phyloP scores from a whole-genome alignment of 2,113 vertebrate species.

The Gambusia affinis region DNA sequence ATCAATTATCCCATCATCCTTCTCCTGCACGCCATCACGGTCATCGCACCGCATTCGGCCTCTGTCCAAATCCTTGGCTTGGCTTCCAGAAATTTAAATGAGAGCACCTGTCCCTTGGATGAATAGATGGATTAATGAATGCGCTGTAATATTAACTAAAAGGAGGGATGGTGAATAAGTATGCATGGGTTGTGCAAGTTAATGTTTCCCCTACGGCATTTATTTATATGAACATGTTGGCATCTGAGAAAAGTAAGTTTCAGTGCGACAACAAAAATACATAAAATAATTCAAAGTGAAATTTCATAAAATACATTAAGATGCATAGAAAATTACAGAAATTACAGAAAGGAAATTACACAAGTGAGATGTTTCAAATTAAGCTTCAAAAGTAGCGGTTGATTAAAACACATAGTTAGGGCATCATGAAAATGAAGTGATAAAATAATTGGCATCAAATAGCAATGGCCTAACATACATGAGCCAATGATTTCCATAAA shows the following conservation, averaged over 20 bases:
- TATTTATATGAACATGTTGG: not conserved
- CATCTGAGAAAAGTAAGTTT: not conserved
- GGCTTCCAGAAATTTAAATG: constrained; percentile 49
- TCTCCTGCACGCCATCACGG: constrained; percentile 47
- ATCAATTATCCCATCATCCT: constrained; percentile 66
- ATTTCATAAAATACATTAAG: not conserved
- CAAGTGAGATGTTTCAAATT: not conserved
- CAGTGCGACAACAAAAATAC: not conserved
- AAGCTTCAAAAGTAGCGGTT: not conserved
- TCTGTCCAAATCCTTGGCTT: constrained; percentile 53
- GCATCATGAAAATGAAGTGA: not conserved
- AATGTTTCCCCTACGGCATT: not conserved
- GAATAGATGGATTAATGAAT: constrained; percentile 30
- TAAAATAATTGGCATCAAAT: not conserved
- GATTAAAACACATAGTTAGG: not conserved
- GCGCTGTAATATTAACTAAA: constrained; percentile 29
- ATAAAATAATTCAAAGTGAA: not conserved
- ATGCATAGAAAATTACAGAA: not conserved
- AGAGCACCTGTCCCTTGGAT: constrained; percentile 49
- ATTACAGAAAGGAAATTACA: not conserved
- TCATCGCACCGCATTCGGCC: constrained; percentile 43
- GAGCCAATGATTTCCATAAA: not conserved
- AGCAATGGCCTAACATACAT: not conserved
- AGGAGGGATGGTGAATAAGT: constrained; percentile 15
- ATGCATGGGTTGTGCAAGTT: not conserved